phyloP scores from a whole-genome alignment of 2,113 vertebrate species.

The Nothoprocta perdicaria region DNA sequence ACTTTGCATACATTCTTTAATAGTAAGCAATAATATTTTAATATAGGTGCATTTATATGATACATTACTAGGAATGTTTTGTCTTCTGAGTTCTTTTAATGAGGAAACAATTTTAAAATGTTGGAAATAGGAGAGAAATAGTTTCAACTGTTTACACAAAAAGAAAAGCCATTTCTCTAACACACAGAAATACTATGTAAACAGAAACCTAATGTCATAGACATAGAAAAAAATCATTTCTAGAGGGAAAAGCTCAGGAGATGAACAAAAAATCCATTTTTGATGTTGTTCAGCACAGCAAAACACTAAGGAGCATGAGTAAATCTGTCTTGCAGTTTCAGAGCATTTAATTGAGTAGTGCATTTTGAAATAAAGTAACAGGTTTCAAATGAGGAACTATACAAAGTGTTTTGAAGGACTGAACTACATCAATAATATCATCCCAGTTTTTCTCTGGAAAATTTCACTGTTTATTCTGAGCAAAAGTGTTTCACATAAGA shows the following conservation, averaged over 20 bases:
- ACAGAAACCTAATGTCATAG: neutral
- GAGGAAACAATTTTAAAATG: neutral
- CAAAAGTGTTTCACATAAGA: slow-evolving; percentile 8
- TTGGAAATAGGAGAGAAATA: neutral
- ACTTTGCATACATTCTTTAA: neutral
- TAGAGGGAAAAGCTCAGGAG: neutral
- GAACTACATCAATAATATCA: neutral
- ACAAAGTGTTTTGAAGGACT: neutral
- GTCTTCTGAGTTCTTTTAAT: neutral
- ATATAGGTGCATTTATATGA: neutral
- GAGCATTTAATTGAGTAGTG: neutral
- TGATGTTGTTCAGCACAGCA: neutral
- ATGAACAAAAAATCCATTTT: neutral
- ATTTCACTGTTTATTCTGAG: neutral
- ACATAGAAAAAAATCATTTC: neutral
- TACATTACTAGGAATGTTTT: neutral
- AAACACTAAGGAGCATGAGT: neutral
- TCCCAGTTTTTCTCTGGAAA: slow-evolving; percentile 19
- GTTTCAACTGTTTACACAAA: neutral
- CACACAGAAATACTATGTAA: neutral
- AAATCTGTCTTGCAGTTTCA: neutral
- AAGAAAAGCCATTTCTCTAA: neutral
- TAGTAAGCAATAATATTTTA: neutral
- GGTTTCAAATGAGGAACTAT: neutral
- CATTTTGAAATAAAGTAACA: slow-evolving; percentile 7